phyloP scores from a whole-genome alignment of 2,113 vertebrate species.

The Salminus brasiliensis region DNA sequence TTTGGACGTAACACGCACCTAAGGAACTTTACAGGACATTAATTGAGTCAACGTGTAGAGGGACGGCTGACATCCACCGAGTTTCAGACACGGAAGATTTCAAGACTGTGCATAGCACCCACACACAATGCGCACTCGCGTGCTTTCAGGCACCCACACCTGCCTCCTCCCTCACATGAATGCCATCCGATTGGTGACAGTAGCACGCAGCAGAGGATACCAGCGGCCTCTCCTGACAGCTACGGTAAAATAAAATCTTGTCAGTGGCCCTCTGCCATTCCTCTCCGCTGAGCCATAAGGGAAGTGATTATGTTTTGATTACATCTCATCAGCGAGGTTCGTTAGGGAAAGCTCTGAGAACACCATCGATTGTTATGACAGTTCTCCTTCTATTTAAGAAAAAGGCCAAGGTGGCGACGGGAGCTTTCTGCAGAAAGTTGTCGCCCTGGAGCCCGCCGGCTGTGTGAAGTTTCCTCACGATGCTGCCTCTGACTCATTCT shows the following conservation, averaged over 20 bases:
- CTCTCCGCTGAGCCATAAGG: constrained; percentile 28
- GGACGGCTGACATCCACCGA: neutral
- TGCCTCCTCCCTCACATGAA: constrained; percentile 17
- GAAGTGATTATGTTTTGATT: constrained; percentile 50
- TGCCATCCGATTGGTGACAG: constrained; percentile 36
- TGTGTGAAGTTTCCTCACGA: constrained; percentile 33
- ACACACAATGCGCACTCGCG: constrained; percentile 8
- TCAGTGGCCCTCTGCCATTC: constrained; percentile 22
- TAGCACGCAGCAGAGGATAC: constrained; percentile 1
- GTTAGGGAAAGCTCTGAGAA: constrained; percentile 30
- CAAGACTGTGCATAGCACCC: neutral
- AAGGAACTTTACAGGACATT: constrained; percentile 7
- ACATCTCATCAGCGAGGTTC: constrained; percentile 41
- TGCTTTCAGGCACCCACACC: constrained; percentile 25
- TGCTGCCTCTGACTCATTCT: constrained; percentile 28
- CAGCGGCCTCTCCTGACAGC: constrained; percentile 33
- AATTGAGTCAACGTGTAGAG: constrained; percentile 3
- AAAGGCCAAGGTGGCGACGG: constrained; percentile 8
- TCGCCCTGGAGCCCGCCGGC: neutral
- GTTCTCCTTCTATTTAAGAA: constrained; percentile 32
- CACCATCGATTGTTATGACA: constrained; percentile 46
- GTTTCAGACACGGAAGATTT: neutral
- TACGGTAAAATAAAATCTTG: constrained; percentile 36
- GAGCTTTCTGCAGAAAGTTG: constrained; percentile 21
- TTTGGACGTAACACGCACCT: neutral